Conservation (phyloP, 1,140 invertebrate species). For the Dreissena rostriformis region DNA sequence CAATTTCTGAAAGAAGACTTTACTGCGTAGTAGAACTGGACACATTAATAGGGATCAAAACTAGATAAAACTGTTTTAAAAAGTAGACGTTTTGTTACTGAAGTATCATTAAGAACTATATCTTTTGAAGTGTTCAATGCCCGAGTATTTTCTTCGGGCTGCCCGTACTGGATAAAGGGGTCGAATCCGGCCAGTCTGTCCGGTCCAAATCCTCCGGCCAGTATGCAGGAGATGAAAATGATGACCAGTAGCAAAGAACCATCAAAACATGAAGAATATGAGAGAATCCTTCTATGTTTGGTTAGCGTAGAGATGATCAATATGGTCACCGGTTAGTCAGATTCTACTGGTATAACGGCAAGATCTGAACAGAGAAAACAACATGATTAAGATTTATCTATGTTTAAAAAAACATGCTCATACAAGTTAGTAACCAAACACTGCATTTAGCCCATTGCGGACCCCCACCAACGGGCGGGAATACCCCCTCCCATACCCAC, state of each 20-base stretch:
- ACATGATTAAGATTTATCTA: neutral
- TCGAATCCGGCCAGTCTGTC: slow-evolving; percentile 42
- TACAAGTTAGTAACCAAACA: too few species aligned
- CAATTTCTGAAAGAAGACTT: slow-evolving; percentile 28
- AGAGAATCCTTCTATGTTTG: slow-evolving; percentile 40
- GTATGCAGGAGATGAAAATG: slow-evolving; percentile 50
- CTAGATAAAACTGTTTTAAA: slow-evolving; percentile 23
- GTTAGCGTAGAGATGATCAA: neutral
- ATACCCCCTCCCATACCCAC: too few species aligned
- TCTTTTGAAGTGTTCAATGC: neutral
- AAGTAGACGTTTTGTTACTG: slow-evolving; percentile 15
- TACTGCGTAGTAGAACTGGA: slow-evolving; percentile 11
- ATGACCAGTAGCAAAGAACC: slow-evolving; percentile 42
- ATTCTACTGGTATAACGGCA: neutral
- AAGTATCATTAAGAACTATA: neutral
- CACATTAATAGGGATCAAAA: slow-evolving; percentile 12
- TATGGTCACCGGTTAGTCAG: neutral
- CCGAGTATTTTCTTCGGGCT: slow-evolving; percentile 24
- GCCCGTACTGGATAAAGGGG: slow-evolving; percentile 59
- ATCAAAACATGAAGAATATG: slow-evolving; percentile 49
- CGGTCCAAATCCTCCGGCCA: slow-evolving; percentile 53
- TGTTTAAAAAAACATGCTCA: neutral
- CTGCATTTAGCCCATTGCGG: too few species aligned
- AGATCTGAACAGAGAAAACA: neutral
- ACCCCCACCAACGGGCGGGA: too few species aligned